Base-by-base conservation (phyloP, 1,140 invertebrate genomes). In the Hestina assimilis region DNA sequence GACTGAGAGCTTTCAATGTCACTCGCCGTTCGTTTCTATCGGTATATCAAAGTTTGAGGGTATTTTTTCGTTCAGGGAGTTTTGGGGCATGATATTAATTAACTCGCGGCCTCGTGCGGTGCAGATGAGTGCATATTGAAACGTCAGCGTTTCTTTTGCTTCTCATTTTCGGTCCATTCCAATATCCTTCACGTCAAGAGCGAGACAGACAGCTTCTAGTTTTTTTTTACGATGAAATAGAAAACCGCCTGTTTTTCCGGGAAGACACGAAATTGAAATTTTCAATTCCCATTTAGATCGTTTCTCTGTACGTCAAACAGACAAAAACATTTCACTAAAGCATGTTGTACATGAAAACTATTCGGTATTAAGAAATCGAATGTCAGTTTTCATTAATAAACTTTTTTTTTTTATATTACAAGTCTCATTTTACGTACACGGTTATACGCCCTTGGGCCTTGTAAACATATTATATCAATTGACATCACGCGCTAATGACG, bases 51-150 rank as follows among this genome's bases (percentile, higher is more conserved):
- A 26, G 35, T 15, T 52, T 66, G 81, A 74, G 58, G 60, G 62
- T 66, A 41, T 51, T 66, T 59, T 71, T 74, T 79, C 54, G 61
- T 46, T 52, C 61, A 67, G 7, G 40, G 55, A 57, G 46, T 31
- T 61, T 69, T 75, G 62, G 51, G 55, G 53, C 59, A 60, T 81
- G 75, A 76, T 71, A 75, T 84, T 84, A 87, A 87, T 87, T 83
- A 81, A 80, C 66, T 66, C 61, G 52, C 59, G 56, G 69, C 59
- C 67, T 69, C 71, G 71, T 56, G 65, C 62, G 66, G 53, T 61
- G 63, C 56, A 73, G 83, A 80, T 82, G 84, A 87, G 81, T 86
- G 84, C 79, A 87, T 87, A 87, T 86, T 84, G 83, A 79, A 86
- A 84, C 63, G 84, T 87, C 84, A 68, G 69, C 73, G 77, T 87